These are phyloP conservation scores for Mustela erminea DNA, from an alignment of 2,797 vertebrate genomes.

Conservation along the genomic window DNA sequence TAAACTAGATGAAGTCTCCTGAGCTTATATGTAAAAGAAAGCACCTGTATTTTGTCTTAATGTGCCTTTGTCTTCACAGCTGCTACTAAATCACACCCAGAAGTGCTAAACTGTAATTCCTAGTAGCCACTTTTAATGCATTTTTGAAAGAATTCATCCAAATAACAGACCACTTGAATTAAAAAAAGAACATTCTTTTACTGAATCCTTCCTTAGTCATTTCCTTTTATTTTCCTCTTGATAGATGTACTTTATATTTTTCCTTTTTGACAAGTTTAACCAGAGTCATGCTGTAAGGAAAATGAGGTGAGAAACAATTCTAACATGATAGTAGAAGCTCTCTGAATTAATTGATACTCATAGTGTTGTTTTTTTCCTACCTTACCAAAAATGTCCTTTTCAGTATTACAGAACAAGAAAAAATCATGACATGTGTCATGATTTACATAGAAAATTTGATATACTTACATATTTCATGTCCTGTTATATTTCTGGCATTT, in stretches of 20 bases:
- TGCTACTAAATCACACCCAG: conserved; percentile 57
- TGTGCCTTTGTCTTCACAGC: conserved; percentile 37
- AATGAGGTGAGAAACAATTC: conserved; percentile 44
- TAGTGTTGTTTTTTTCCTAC: neutral
- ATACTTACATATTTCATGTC: neutral
- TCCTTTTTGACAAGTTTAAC: conserved; percentile 40
- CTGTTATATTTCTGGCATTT: neutral
- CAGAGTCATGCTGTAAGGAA: neutral
- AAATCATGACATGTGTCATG: neutral
- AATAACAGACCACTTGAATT: conserved; percentile 60
- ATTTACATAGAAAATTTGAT: conserved; percentile 27
- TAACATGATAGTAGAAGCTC: neutral
- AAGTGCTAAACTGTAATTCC: conserved; percentile 60
- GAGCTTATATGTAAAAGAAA: conserved; percentile 44
- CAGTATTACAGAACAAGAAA: neutral
- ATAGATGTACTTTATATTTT: conserved; percentile 57
- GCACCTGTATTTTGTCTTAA: conserved; percentile 71
- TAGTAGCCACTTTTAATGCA: conserved; percentile 41
- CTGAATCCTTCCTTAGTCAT: conserved; percentile 47
- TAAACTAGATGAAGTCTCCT: conserved; percentile 35
- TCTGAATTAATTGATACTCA: conserved; percentile 51
- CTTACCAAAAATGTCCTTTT: conserved; percentile 33
- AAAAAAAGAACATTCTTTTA: conserved; percentile 58
- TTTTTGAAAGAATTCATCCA: conserved; percentile 65
- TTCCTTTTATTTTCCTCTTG: conserved; percentile 53